Conservation (phyloP, 2,888 invertebrate genomes). For the Parapristionchus giblindavisi region DNA sequence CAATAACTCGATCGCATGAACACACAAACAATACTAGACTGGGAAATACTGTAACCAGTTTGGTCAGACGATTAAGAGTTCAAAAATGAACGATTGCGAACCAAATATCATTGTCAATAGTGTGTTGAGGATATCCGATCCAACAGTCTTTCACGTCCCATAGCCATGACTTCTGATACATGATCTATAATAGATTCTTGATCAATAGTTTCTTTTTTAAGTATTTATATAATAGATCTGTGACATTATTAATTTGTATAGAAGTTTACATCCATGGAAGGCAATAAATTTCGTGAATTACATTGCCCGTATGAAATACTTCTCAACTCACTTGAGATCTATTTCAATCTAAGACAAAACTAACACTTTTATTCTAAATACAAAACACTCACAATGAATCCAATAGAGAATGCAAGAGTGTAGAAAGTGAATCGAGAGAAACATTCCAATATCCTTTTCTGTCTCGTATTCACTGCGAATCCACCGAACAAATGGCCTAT, state of each 20-base stretch:
- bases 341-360: slow-evolving; percentile 1
- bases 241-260: background rate
- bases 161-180: slow-evolving; percentile 69
- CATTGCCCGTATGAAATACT: background rate
- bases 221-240: background rate
- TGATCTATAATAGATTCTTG: background rate
- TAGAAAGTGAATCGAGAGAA: slow-evolving; percentile 64
- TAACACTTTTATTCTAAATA: background rate
- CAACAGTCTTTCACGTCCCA: slow-evolving; percentile 68
- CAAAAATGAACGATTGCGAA: slow-evolving; percentile 39
- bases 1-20: background rate
- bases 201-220: background rate
- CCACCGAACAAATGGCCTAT: slow-evolving; percentile 60
- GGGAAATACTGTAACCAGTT: background rate
- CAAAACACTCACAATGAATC: slow-evolving; percentile 55
- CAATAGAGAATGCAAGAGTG: slow-evolving; percentile 58
- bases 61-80: background rate
- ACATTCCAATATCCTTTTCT: slow-evolving; percentile 64
- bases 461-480: slow-evolving; percentile 54
- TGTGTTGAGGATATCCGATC: slow-evolving; percentile 63
- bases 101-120: slow-evolving; percentile 56
- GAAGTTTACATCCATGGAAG: background rate
- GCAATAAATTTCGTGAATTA: background rate
- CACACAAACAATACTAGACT: background rate
- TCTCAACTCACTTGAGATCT: background rate